Evolutionary conservation across 1,140 invertebrate genomes (phyloP).

Genomic region (Drosophila gunungcola): DNA sequence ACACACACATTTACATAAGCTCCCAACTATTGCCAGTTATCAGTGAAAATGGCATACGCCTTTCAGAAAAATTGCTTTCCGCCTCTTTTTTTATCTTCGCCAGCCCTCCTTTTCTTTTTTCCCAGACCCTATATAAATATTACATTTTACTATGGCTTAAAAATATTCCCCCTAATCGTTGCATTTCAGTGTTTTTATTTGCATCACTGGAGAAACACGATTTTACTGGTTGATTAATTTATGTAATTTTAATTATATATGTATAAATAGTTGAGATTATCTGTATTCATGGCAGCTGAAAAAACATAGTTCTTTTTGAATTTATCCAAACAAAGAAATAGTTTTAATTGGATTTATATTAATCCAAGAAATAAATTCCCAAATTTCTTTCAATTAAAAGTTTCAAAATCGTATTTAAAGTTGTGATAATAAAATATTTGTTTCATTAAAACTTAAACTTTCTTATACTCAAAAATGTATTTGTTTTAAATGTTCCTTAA

Average conservation of each 20-base stretch:
- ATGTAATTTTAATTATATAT: no score
- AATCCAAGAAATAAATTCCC: no score
- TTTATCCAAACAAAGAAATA: conserved; percentile 4
- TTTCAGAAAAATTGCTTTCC: conserved; percentile 78
- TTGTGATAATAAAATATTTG: no score
- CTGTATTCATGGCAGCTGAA: conserved; percentile 5
- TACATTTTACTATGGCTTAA: conserved; percentile 48
- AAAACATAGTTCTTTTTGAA: not conserved
- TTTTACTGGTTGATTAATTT: conserved; percentile 53
- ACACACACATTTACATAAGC: conserved; percentile 38
- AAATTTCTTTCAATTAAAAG: no score
- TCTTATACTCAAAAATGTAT: no score
- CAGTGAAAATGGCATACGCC: conserved; percentile 71
- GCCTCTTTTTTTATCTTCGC: conserved; percentile 32
- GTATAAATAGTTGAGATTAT: conserved; percentile 10
- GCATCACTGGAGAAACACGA: conserved; percentile 19
- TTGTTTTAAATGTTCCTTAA: no score
- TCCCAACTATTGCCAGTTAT: conserved; percentile 61
- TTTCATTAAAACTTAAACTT: no score
- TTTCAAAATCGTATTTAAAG: no score
- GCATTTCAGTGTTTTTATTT: conserved; percentile 1
- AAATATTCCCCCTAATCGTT: not conserved
- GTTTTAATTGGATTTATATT: not conserved
- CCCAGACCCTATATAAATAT: conserved; percentile 58
- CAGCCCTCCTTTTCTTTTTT: conserved; percentile 8